Percentiles rank a stretch among this genome's conserved stretches.
phyloP scores from a whole-genome alignment of 2,797 vertebrate genomes.

The Lepilemur septentrionalis region DNA sequence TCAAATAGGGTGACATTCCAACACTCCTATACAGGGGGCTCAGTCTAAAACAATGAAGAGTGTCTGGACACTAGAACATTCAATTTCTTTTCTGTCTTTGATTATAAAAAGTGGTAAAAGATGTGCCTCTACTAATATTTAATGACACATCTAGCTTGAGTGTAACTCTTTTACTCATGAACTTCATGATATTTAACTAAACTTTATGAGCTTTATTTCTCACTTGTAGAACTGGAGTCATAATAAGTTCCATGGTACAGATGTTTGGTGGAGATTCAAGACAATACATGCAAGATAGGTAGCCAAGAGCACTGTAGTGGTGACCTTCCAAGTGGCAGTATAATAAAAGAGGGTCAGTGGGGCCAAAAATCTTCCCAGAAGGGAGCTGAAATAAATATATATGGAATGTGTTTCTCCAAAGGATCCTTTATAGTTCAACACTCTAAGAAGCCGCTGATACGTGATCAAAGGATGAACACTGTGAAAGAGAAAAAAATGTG shows the following conservation, averaged over 20 bases:
- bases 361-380: background rate
- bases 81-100: background rate
- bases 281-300: background rate
- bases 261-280: background rate
- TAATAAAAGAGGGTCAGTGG: background rate
- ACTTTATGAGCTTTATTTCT: background rate
- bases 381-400: background rate
- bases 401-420: background rate
- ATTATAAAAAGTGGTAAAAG: background rate
- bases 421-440: constrained; percentile 13
- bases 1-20: background rate
- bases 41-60: background rate
- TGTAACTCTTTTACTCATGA: background rate
- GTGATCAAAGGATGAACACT: background rate
- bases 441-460: background rate
- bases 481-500: background rate
- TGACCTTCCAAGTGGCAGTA: background rate
- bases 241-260: background rate
- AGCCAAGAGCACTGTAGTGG: background rate
- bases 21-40: background rate
- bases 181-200: background rate
- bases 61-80: background rate
- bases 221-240: background rate
- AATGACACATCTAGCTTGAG: background rate
- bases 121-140: background rate